Evolutionary conservation across 2,113 vertebrate species (phyloP).

Genomic region (Plecotus auritus): DNA sequence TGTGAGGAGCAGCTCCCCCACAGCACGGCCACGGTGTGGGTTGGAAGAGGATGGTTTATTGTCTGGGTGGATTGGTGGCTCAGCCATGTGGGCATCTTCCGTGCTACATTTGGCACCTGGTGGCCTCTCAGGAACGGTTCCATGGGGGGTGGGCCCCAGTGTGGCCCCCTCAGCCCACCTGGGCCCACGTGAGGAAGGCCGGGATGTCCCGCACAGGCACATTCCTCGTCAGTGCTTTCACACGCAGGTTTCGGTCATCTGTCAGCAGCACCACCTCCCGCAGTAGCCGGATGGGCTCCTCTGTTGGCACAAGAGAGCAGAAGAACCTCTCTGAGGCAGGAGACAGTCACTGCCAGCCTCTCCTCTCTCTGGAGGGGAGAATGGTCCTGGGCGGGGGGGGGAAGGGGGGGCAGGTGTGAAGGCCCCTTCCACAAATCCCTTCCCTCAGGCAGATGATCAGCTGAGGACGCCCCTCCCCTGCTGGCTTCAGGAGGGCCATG

Average conservation of each 20-base stretch:
- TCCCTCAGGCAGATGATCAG: neutral
- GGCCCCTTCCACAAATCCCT: neutral
- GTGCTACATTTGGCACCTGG: constrained; percentile 51
- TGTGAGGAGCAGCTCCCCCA: constrained; percentile 68
- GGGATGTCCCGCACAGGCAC: constrained; percentile 98
- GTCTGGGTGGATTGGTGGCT: constrained; percentile 67
- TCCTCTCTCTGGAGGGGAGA: neutral
- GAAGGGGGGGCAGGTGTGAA: neutral
- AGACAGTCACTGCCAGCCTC: neutral
- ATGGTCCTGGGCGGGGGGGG: neutral
- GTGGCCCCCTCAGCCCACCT: constrained; percentile 91
- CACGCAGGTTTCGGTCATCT: constrained; percentile 95
- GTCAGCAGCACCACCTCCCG: constrained; percentile 97
- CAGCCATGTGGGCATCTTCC: constrained; percentile 61
- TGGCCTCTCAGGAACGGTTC: constrained; percentile 70
- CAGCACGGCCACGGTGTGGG: constrained; percentile 69
- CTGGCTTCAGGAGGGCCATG: neutral
- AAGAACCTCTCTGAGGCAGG: neutral
- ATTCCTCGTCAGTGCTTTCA: constrained; percentile 96
- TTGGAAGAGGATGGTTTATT: constrained; percentile 78
- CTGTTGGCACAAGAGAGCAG: constrained; percentile 75
- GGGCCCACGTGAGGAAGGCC: constrained; percentile 96
- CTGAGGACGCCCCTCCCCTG: neutral
- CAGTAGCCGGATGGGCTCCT: constrained; percentile 89
- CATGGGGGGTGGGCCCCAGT: constrained; percentile 37